Evolutionary conservation across 2,888 invertebrate species (phyloP).

Genomic region (Dioctria rufipes): DNA sequence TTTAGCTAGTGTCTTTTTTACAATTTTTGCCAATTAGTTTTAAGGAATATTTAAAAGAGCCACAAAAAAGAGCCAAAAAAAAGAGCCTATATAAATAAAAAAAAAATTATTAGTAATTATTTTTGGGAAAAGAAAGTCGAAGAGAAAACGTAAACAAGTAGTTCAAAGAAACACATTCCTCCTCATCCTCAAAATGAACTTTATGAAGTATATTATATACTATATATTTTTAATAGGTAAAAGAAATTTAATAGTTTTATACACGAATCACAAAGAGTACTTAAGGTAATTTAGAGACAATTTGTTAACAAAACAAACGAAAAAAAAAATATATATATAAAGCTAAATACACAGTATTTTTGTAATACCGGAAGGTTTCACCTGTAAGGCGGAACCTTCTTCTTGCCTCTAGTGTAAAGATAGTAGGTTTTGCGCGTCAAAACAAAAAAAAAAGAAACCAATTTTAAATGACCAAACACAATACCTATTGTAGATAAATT

Average conservation of each 20-base stretch:
- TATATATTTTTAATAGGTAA: conserved; percentile 57
- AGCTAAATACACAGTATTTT: conserved; percentile 58
- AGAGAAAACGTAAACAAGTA: conserved; percentile 54
- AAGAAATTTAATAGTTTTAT: conserved; percentile 57
- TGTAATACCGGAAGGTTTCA: conserved; percentile 42
- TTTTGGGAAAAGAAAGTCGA: conserved; percentile 31
- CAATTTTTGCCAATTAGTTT: no score
- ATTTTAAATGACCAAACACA: conserved; percentile 44
- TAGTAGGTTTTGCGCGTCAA: conserved; percentile 7
- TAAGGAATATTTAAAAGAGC: no score
- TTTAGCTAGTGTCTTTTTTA: no score
- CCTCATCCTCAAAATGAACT: conserved; percentile 55
- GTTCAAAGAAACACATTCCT: conserved; percentile 58
- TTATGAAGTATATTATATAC: conserved; percentile 31
- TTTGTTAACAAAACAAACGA: conserved; percentile 34
- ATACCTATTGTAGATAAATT: conserved; percentile 21
- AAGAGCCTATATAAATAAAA: no score
- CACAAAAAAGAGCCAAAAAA: no score
- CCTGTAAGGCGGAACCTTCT: conserved; percentile 45
- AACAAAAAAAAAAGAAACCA: conserved; percentile 12
- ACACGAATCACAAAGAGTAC: conserved; percentile 59
- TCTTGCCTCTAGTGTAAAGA: conserved; percentile 56
- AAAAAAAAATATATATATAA: conserved; percentile 42
- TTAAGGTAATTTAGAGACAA: conserved; percentile 55
- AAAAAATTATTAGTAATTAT: neutral